A percentile compares a stretch with the other conserved stretches of the same genome.
These are phyloP conservation scores for Campylorhamphus procurvoides DNA, from an alignment of 2,113 vertebrate species.

Conservation along the genomic window DNA sequence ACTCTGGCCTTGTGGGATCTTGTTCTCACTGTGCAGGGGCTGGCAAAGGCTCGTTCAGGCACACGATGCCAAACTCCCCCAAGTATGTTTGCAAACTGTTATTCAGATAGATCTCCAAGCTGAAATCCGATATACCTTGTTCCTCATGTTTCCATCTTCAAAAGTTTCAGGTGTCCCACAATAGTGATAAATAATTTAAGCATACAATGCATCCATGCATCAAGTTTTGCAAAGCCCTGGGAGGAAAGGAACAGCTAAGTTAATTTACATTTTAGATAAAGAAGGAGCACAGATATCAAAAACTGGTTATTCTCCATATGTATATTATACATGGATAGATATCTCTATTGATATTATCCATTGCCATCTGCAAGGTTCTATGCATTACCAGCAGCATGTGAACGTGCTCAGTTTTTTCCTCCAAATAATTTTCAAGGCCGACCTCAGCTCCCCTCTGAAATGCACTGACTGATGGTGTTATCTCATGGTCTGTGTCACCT, in stretches of 20 bases:
- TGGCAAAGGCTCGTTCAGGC: neutral
- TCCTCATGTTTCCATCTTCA: neutral
- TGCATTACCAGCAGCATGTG: neutral
- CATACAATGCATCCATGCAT: neutral
- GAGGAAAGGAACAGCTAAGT: neutral
- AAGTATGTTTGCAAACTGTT: neutral
- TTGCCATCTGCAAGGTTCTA: neutral
- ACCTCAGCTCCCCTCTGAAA: neutral
- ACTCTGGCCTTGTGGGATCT: neutral
- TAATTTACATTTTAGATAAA: neutral
- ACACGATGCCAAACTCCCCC: rapidly evolving
- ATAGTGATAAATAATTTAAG: slow-evolving; percentile 16
- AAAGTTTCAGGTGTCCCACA: slow-evolving; percentile 29
- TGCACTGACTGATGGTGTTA: neutral
- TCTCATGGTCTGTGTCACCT: neutral
- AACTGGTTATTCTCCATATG: neutral
- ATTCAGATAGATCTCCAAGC: rapidly evolving
- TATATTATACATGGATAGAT: neutral
- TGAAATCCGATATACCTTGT: neutral
- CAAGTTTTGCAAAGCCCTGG: neutral
- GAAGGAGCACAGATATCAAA: neutral
- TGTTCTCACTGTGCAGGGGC: rapidly evolving
- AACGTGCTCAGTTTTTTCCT: neutral
- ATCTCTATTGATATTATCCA: neutral
- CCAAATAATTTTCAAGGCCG: neutral